A percentile compares a stretch with the other conserved stretches of the same genome.
Evolutionary conservation across 2,888 invertebrate species (phyloP).

Genomic region (Actias luna): DNA sequence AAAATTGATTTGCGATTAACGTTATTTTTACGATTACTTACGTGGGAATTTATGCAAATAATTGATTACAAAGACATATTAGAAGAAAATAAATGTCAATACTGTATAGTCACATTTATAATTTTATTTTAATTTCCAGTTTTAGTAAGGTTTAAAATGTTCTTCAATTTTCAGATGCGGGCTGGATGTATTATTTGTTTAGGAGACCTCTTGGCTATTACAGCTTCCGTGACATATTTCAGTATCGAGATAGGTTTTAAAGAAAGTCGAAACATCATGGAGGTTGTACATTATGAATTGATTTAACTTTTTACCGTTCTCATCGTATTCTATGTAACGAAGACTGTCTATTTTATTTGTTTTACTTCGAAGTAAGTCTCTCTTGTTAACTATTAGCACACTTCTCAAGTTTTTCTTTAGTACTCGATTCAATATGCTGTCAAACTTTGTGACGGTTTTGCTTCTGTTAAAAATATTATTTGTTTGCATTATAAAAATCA

Average conservation of each 20-base stretch:
- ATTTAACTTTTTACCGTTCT: constrained; percentile 34
- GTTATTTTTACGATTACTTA: too few species aligned
- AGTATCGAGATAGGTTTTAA: constrained; percentile 43
- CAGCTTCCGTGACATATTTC: constrained; percentile 45
- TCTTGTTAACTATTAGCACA: constrained; percentile 38
- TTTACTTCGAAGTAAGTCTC: constrained; percentile 12
- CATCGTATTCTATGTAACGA: constrained; percentile 48
- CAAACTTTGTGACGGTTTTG: background rate
- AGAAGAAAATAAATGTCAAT: background rate
- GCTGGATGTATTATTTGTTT: background rate
- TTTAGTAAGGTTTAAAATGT: too few species aligned
- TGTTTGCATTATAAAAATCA: background rate
- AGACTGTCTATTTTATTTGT: constrained; percentile 30
- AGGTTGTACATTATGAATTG: constrained; percentile 46
- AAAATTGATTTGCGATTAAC: too few species aligned
- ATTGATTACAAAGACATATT: background rate
- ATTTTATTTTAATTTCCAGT: background rate
- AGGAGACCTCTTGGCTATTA: constrained; percentile 10
- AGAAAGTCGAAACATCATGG: constrained; percentile 50
- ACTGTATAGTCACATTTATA: background rate
- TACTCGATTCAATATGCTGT: background rate
- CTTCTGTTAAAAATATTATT: constrained; percentile 14
- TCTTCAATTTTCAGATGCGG: background rate
- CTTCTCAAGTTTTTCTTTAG: constrained; percentile 23
- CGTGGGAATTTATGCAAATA: too few species aligned